Percentiles rank a stretch among this genome's conserved stretches.
Conservation (phyloP, 2,797 vertebrate genomes). For the Natrix natrix region DNA sequence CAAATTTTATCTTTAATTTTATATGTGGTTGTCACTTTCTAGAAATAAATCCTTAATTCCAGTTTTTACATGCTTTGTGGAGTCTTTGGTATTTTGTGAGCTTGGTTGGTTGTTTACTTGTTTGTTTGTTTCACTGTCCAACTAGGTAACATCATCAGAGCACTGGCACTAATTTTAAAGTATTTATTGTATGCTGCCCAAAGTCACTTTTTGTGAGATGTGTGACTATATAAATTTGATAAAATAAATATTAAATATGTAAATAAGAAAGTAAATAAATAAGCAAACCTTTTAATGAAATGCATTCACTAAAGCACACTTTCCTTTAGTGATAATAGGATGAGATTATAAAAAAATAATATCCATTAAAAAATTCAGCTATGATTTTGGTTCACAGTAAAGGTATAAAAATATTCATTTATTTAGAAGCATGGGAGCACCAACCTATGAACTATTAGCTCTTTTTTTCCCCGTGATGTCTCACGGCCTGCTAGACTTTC, state of each 20-base stretch:
- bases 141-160: too few relatives aligned
- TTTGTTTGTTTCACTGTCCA: too few relatives aligned
- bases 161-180: too few relatives aligned
- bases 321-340: not conserved
- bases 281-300: not conserved
- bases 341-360: too few relatives aligned
- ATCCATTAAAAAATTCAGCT: too few relatives aligned
- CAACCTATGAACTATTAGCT: not conserved
- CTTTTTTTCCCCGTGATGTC: not conserved
- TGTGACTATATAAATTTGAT: not conserved
- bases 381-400: too few relatives aligned
- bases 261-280: too few relatives aligned
- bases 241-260: not conserved
- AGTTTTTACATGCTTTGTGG: constrained; percentile 26
- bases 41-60: not conserved
- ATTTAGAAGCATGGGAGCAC: too few relatives aligned
- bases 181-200: not conserved
- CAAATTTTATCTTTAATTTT: not conserved
- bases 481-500: not conserved
- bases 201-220: not conserved
- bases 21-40: not conserved
- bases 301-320: rapidly evolving
- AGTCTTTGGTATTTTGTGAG: not conserved
- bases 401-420: not conserved
- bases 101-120: not conserved